phyloP scores from a whole-genome alignment of 2,888 invertebrate species.

The Neuroscelio doddi region DNA sequence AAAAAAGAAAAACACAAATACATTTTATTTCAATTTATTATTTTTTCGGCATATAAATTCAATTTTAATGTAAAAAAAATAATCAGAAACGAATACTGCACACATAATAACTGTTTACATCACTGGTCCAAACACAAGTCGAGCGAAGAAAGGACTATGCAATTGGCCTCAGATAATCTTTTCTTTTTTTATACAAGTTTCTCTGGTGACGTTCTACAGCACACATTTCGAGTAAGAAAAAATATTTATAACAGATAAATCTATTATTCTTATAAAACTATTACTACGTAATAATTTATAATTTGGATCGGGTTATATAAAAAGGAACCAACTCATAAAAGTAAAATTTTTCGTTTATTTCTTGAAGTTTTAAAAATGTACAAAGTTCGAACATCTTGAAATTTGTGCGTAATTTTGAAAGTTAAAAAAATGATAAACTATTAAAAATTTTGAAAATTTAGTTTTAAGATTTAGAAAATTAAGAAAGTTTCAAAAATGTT shows the following conservation, averaged over 20 bases:
- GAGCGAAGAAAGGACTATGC: constrained; percentile 57
- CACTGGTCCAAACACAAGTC: constrained; percentile 10
- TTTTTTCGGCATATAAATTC: constrained; percentile 21
- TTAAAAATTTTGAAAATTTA: too few species aligned
- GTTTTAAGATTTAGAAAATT: too few species aligned
- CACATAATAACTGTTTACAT: neutral
- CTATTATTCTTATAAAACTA: constrained; percentile 63
- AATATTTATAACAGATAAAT: constrained; percentile 65
- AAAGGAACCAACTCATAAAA: too few species aligned
- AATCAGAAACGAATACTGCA: neutral
- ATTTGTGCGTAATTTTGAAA: too few species aligned
- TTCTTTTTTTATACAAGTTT: constrained; percentile 56
- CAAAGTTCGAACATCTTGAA: too few species aligned
- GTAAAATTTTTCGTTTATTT: too few species aligned
- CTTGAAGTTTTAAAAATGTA: too few species aligned
- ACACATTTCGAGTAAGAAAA: constrained; percentile 64
- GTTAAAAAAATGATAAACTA: too few species aligned
- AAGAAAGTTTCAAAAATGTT: too few species aligned
- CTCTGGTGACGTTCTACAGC: constrained; percentile 59
- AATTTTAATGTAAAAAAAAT: neutral
- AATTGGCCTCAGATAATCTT: constrained; percentile 51
- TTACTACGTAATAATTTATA: constrained; percentile 57
- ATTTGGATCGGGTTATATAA: too few species aligned
- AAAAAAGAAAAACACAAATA: constrained; percentile 12
- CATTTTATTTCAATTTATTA: constrained; percentile 40